A percentile compares a stretch with the other conserved stretches of the same genome.
These are phyloP conservation scores for Connochaetes taurinus DNA, from an alignment of 2,113 vertebrate genomes.

Conservation along the genomic window DNA sequence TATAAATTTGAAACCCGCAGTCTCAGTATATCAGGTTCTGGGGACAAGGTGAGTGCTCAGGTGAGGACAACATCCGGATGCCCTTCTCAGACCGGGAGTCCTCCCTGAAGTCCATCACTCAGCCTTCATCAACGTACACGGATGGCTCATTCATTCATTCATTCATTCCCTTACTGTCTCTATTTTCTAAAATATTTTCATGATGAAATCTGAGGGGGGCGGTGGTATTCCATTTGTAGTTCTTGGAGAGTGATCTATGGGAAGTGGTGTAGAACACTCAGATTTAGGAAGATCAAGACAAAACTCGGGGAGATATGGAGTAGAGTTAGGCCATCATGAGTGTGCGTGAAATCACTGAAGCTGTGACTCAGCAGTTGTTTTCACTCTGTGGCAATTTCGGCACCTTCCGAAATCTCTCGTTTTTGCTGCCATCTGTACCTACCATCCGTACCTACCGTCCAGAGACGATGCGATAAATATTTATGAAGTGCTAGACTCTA, in stretches of 20 bases:
- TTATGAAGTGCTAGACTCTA: rapidly evolving
- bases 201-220: background rate
- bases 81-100: too few species aligned
- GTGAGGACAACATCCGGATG: rapidly evolving
- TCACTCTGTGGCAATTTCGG: background rate
- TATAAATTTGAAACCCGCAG: background rate
- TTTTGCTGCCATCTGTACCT: background rate
- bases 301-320: rapidly evolving
- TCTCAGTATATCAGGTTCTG: background rate
- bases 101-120: too few species aligned
- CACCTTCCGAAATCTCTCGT: rapidly evolving
- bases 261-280: background rate
- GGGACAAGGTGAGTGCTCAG: background rate
- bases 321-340: background rate
- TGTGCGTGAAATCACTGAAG: rapidly evolving
- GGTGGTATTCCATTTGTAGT: background rate
- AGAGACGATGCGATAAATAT: background rate
- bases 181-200: background rate
- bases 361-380: background rate
- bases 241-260: background rate
- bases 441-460: too few species aligned
- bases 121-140: background rate
- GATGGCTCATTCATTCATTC: background rate
- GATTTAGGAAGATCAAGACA: background rate
- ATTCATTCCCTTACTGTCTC: background rate